Conservation (phyloP, 1,140 invertebrate species). For the Stenopsyche tienmushanensis region DNA sequence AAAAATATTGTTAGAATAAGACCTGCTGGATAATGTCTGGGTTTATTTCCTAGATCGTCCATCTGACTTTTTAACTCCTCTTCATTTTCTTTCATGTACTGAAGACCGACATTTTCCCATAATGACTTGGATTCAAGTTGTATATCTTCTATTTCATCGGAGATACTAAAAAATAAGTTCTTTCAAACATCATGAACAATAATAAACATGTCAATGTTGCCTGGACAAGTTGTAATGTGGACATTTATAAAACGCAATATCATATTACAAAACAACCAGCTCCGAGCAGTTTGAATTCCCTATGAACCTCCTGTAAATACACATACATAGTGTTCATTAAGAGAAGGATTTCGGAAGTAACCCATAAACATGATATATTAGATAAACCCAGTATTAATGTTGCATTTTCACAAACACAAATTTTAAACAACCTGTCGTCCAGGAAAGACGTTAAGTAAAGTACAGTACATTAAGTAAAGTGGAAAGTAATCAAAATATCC, state of each 20-base stretch:
- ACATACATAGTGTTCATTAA: no score
- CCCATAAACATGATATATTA: background rate
- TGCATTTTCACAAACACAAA: no score
- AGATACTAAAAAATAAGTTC: constrained; percentile 50
- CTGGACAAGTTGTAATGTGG: no score
- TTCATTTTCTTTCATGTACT: constrained; percentile 76
- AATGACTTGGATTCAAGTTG: constrained; percentile 58
- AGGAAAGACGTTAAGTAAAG: no score
- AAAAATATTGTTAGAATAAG: no score
- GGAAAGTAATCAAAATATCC: background rate
- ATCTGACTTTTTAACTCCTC: constrained; percentile 68
- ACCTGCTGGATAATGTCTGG: constrained; percentile 66
- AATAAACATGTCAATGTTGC: no score
- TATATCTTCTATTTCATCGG: constrained; percentile 68
- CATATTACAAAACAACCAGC: no score
- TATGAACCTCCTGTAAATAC: no score
- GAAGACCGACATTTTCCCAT: constrained; percentile 67
- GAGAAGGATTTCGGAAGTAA: constrained; percentile 1
- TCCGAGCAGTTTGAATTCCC: no score
- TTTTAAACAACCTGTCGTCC: no score
- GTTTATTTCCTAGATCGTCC: constrained; percentile 64
- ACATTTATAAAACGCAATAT: no score
- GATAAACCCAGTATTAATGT: constrained; percentile 5
- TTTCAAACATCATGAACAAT: no score
- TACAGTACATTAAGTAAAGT: constrained; percentile 13